Evolutionary conservation across 1,140 invertebrate species (phyloP).

Genomic region (Bombus huntii): DNA sequence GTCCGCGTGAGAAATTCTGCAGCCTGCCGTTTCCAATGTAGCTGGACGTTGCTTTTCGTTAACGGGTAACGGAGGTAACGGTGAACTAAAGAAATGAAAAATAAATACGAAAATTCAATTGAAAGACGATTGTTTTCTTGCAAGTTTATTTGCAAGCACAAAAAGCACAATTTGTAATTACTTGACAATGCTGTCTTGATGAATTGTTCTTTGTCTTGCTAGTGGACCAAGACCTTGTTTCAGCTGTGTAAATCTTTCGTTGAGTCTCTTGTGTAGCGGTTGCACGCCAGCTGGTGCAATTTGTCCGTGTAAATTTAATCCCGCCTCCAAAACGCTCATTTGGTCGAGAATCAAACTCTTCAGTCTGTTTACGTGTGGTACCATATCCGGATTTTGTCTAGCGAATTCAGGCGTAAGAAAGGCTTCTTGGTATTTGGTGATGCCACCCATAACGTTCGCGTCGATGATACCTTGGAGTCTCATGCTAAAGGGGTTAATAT

Average conservation of each 20-base stretch:
- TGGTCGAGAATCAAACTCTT: conserved; percentile 90
- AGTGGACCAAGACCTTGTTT: conserved; percentile 87
- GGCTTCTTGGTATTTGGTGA: conserved; percentile 96
- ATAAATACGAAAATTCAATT: not conserved
- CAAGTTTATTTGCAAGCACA: not conserved
- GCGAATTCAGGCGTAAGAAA: conserved; percentile 94
- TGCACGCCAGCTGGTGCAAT: conserved; percentile 92
- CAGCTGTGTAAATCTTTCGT: conserved; percentile 92
- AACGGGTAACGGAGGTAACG: conserved; percentile 87
- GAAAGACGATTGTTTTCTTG: not conserved
- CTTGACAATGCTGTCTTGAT: conserved; percentile 90
- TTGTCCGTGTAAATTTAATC: conserved; percentile 90
- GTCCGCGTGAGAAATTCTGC: conserved; percentile 74
- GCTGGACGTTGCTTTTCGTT: conserved; percentile 82
- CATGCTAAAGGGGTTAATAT: conserved; percentile 96
- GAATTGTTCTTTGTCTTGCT: conserved; percentile 85
- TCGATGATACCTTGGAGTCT: conserved; percentile 95
- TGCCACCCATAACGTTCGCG: conserved; percentile 97
- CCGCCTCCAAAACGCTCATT: conserved; percentile 90
- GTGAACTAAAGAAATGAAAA: conserved; percentile 82
- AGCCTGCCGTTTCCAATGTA: conserved; percentile 74
- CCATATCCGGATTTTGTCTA: conserved; percentile 88
- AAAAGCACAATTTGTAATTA: conserved; percentile 73
- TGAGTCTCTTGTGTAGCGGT: conserved; percentile 92
- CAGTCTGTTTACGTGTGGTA: conserved; percentile 89